phyloP scores from a whole-genome alignment of 2,797 vertebrate genomes.

The Chaetodon trifasciatus region DNA sequence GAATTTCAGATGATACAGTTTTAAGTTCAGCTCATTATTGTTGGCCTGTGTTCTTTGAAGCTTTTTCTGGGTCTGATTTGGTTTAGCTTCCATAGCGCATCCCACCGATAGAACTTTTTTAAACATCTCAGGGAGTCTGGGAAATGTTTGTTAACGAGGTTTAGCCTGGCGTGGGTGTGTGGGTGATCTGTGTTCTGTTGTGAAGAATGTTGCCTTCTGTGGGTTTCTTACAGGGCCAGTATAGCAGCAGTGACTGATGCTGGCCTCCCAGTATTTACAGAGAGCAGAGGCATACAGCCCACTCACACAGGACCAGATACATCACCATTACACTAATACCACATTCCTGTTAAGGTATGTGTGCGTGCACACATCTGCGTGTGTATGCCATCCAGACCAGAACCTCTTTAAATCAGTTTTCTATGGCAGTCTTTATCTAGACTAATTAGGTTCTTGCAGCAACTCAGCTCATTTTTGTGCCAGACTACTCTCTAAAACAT shows the following conservation, averaged over 20 bases:
- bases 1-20: neutral
- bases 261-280: slow-evolving; percentile 54
- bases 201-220: slow-evolving; percentile 68
- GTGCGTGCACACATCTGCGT: neutral
- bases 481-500: slow-evolving; percentile 34
- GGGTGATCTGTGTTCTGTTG: slow-evolving; percentile 56
- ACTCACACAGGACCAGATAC: slow-evolving; percentile 60
- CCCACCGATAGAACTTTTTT: slow-evolving; percentile 32
- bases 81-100: slow-evolving; percentile 2
- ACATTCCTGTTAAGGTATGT: slow-evolving; percentile 30
- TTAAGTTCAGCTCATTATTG: slow-evolving; percentile 3
- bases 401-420: slow-evolving; percentile 43
- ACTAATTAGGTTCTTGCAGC: slow-evolving; percentile 52
- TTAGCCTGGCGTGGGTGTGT: slow-evolving; percentile 42
- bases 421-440: slow-evolving; percentile 41
- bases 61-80: slow-evolving; percentile 24
- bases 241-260: slow-evolving; percentile 54
- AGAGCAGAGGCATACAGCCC: slow-evolving; percentile 53
- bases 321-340: slow-evolving; percentile 54
- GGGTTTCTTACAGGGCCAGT: slow-evolving; percentile 47
- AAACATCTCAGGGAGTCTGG: slow-evolving; percentile 51
- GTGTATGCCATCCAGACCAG: slow-evolving; percentile 22
- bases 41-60: neutral
- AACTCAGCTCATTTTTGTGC: slow-evolving; percentile 35
- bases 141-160: slow-evolving; percentile 63